A percentile compares a stretch with the other conserved stretches of the same genome.
phyloP scores from a whole-genome alignment of 2,888 invertebrate genomes.

The Dorcus hopei region DNA sequence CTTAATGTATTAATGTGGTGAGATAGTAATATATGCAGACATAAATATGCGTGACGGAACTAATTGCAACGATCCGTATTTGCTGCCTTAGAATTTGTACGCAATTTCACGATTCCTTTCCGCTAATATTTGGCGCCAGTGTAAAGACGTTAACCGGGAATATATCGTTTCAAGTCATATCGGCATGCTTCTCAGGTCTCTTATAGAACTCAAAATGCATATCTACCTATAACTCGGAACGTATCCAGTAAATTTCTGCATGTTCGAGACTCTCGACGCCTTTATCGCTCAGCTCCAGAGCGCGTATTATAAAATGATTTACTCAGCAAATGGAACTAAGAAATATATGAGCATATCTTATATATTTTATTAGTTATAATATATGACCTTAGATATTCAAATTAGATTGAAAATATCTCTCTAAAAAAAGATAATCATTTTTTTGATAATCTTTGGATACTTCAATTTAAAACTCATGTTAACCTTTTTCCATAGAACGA shows the following conservation, averaged over 20 bases:
- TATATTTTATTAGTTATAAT: constrained; percentile 41
- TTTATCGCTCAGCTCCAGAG: constrained; percentile 44
- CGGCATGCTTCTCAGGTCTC: constrained; percentile 37
- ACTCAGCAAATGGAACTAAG: constrained; percentile 41
- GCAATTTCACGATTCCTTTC: too few relatives aligned
- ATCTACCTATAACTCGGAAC: constrained; percentile 39
- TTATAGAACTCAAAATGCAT: constrained; percentile 43
- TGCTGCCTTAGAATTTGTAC: too few relatives aligned
- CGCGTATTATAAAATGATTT: constrained; percentile 46
- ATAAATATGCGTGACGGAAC: too few relatives aligned
- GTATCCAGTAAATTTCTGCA: constrained; percentile 39
- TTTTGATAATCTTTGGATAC: too few relatives aligned
- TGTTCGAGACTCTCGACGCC: constrained; percentile 36
- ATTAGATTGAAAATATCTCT: constrained; percentile 21
- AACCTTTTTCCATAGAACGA: too few relatives aligned
- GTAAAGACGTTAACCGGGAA: constrained; percentile 28
- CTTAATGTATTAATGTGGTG: too few relatives aligned
- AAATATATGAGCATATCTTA: constrained; percentile 43
- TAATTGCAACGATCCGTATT: too few relatives aligned
- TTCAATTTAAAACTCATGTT: too few relatives aligned
- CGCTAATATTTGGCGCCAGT: too few relatives aligned
- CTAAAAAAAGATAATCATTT: background rate
- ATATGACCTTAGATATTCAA: constrained; percentile 28
- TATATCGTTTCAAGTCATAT: constrained; percentile 38
- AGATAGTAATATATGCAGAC: too few relatives aligned